Conservation (phyloP, 2,797 vertebrate genomes). For the Thripadectes ignobilis region DNA sequence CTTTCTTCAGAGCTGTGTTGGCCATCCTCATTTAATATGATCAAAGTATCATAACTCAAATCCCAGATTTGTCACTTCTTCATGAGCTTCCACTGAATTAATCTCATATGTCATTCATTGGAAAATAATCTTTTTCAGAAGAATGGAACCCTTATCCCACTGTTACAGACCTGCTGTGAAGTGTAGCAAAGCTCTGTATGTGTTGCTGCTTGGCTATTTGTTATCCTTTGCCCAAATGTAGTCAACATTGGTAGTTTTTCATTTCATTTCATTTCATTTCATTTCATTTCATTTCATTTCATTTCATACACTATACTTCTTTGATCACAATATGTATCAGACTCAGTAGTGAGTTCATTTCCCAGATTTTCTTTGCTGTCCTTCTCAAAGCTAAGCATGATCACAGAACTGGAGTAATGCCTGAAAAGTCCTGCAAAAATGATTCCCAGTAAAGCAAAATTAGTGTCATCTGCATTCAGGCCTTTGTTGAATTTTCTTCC, state of each 20-base stretch:
- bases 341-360: background rate
- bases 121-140: background rate
- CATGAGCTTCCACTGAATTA: background rate
- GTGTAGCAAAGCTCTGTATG: background rate
- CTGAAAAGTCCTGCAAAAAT: background rate
- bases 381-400: background rate
- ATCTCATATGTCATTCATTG: background rate
- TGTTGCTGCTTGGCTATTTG: background rate
- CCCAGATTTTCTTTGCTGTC: background rate
- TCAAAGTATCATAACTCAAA: background rate
- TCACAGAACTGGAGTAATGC: background rate
- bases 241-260: background rate
- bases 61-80: background rate
- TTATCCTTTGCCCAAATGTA: background rate
- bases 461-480: background rate
- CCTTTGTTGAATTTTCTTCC: background rate
- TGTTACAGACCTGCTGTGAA: background rate
- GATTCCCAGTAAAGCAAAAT: background rate
- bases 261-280: background rate
- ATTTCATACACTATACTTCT: background rate
- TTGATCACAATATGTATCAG: background rate
- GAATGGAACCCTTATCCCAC: background rate
- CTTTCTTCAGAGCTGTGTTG: background rate
- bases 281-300: fast-evolving
- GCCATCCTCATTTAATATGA: background rate